Evolutionary conservation across 2,797 vertebrate species (phyloP), one percentile per base, ranked within the genome.

Genomic region (Halcyon smyrnensis): DNA sequence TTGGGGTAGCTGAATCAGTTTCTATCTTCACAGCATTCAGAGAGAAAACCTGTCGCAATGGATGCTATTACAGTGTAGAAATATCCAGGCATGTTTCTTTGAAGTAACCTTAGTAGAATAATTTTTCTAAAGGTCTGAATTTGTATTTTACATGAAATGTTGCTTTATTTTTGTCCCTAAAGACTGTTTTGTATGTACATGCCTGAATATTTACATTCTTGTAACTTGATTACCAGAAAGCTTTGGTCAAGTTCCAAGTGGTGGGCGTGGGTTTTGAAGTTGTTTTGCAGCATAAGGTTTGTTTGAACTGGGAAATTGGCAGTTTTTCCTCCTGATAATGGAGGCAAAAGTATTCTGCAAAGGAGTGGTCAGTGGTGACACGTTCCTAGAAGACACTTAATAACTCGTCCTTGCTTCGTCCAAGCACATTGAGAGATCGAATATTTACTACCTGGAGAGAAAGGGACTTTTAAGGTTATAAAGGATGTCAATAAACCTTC

Each of bases 21-120:
- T 71, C 24, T 28, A 9, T 34, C 54, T 30, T 75, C 32, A 3
- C 8, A 23, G 43, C 20, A 36, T 3, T 43, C 41, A 28, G 18
- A 13, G 56, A 45, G n/a, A 41, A 51, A 3, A 34, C 17, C 30
- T 81, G 21, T 56, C 36, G 5, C 34, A 19, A 9, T 1, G 1
- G 24, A 7, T 79, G 51, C n/a, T n/a, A 1, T 62, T 69, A 4
- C 17, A 19, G 0, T 3, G 23, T 7, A 20, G 65, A 39, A 48
- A 46, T 60, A 65, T 71, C 23, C 39, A 68, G 18, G 12, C 28
- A 1, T 28, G 2, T 12, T 84, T 53, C 59, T 83, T 24, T 67
- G 1, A 67, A 76, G 19, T 27, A 17, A 4, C 6, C 15, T 46
- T n/a, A 74, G 11, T 45, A 43, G 27, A 75, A 24, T 4, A 43